phyloP scores from a whole-genome alignment of 53 echinoderm and acorn worm genomes.

The Stichopus horrens region DNA sequence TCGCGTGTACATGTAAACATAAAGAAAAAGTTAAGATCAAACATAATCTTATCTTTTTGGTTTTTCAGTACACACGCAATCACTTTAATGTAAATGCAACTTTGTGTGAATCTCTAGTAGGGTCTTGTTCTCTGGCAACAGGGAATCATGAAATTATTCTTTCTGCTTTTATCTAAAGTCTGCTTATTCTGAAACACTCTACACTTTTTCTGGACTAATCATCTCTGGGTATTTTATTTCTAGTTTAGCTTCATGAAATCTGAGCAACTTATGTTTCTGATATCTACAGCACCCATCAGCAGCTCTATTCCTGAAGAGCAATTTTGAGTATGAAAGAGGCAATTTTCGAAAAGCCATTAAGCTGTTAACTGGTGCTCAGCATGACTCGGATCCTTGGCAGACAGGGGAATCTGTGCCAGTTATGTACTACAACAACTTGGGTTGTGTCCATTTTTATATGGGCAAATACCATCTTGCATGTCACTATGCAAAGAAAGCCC shows the following conservation, averaged over 20 bases:
- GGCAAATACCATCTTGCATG: slow-evolving; percentile 87
- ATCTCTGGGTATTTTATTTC: not conserved
- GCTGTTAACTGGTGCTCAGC: slow-evolving; percentile 87
- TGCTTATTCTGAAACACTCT: too few relatives aligned
- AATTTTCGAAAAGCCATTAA: slow-evolving; percentile 97
- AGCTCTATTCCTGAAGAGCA: slow-evolving; percentile 88
- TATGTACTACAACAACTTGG: slow-evolving; percentile 93
- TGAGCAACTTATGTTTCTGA: not conserved
- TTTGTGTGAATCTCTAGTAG: too few relatives aligned
- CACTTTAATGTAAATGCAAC: too few relatives aligned
- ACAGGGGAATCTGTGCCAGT: slow-evolving; percentile 86
- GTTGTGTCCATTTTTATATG: slow-evolving; percentile 90
- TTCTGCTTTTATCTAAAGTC: not conserved
- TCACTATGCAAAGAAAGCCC: slow-evolving; percentile 82
- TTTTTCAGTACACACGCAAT: too few relatives aligned
- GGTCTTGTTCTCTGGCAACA: not conserved
- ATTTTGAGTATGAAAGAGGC: slow-evolving; percentile 96
- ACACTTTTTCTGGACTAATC: not conserved
- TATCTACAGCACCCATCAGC: slow-evolving; percentile 63
- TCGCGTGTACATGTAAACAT: too few relatives aligned
- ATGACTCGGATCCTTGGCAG: slow-evolving; percentile 64
- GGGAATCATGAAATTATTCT: not conserved
- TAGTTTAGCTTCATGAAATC: not conserved
- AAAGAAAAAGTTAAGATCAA: too few relatives aligned
- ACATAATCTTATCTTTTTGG: too few relatives aligned